A percentile compares a stretch with the other conserved stretches of the same genome.
Conservation (phyloP, 1,140 invertebrate species). For the Lamellibrachia luymesi region DNA sequence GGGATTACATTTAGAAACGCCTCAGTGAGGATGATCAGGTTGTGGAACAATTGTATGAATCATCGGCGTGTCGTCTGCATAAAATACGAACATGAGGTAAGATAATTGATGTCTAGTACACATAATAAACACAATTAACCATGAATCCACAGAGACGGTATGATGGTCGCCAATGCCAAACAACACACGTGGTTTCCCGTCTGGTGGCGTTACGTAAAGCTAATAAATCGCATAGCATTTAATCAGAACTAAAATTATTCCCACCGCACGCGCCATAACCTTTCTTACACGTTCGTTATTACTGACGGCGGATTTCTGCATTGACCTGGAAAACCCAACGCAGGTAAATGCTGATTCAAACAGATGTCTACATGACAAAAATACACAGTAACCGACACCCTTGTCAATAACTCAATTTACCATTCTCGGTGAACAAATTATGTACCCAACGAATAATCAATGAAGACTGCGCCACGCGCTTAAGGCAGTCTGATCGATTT, state of each 20-base stretch:
- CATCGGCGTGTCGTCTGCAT: no score
- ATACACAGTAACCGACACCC: background rate
- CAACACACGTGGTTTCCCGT: background rate
- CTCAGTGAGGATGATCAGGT: background rate
- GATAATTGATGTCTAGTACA: no score
- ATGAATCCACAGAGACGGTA: no score
- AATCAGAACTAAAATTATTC: background rate
- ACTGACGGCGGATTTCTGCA: background rate
- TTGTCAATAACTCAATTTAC: background rate
- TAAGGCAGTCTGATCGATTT: background rate
- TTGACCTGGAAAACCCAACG: background rate
- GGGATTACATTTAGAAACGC: background rate
- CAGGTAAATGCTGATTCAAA: background rate
- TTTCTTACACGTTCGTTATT: background rate
- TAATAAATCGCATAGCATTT: background rate
- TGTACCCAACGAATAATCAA: background rate
- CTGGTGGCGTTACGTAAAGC: no score
- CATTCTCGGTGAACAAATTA: background rate
- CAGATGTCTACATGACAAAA: background rate
- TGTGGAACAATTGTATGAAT: no score
- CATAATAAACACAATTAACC: no score
- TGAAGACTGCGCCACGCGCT: background rate
- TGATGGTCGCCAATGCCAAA: no score
- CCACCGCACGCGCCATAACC: background rate
- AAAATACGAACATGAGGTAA: no score